Conservation (phyloP, 1,140 invertebrate genomes). For the Aphidius gifuensis region DNA sequence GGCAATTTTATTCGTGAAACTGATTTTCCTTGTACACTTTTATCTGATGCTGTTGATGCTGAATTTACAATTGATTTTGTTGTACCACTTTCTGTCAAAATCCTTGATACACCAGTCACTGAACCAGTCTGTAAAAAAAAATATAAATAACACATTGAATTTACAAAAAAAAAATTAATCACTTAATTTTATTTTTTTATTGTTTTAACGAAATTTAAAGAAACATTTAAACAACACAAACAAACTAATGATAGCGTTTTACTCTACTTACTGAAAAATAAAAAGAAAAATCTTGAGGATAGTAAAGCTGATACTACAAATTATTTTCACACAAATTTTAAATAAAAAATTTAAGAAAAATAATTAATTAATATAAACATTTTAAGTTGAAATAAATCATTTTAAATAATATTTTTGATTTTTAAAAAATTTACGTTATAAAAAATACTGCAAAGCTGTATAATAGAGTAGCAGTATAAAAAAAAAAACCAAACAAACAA, state of each 20-base stretch:
- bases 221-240: too few relatives aligned
- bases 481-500: constrained; percentile 25
- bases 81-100: constrained; percentile 27
- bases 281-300: neutral
- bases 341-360: too few relatives aligned
- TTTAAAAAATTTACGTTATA: too few relatives aligned
- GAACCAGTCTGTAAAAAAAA: constrained; percentile 38
- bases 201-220: neutral
- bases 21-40: constrained; percentile 21
- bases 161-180: neutral
- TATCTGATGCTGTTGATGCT: constrained; percentile 30
- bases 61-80: constrained; percentile 33
- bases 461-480: constrained; percentile 16
- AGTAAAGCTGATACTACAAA: too few relatives aligned
- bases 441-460: constrained; percentile 1
- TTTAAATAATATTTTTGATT: too few relatives aligned
- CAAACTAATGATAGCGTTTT: constrained; percentile 12
- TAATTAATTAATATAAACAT: too few relatives aligned
- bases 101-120: constrained; percentile 28
- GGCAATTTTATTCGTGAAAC: constrained; percentile 44
- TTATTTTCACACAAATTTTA: neutral
- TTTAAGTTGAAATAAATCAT: too few relatives aligned
- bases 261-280: constrained; percentile 16
- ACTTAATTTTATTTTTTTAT: neutral
- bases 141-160: constrained; percentile 9